Percentiles rank a stretch among this genome's conserved stretches.
Conservation (phyloP, 2,113 vertebrate genomes). For the Anser brachyrhynchus region DNA sequence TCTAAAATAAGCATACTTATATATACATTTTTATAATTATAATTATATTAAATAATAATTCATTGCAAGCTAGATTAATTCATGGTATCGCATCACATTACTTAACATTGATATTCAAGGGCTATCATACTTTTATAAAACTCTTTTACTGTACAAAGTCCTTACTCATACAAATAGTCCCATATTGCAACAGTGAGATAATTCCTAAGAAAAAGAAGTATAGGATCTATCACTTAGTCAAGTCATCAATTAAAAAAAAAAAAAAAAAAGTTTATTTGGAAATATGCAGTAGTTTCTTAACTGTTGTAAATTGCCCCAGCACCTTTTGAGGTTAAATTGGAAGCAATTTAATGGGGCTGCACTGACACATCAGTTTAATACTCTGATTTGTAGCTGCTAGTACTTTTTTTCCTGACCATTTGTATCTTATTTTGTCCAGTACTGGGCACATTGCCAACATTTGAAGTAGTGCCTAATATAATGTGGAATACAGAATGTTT, state of each 20-base stretch:
- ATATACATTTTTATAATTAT: neutral
- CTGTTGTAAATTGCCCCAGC: neutral
- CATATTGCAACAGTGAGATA: neutral
- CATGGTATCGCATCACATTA: neutral
- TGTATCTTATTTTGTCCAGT: neutral
- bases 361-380: neutral
- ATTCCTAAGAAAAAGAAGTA: neutral
- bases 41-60: neutral
- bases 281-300: neutral
- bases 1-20: neutral
- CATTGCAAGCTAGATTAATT: neutral
- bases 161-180: neutral
- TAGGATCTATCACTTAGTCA: neutral
- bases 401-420: neutral
- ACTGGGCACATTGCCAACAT: neutral
- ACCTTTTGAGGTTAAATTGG: neutral
- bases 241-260: neutral
- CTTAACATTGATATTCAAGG: neutral
- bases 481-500: neutral
- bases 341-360: neutral
- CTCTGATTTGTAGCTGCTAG: neutral
- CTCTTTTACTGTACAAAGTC: neutral
- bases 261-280: neutral
- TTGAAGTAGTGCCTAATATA: neutral
- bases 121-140: neutral